Base-by-base conservation (phyloP, 2,113 vertebrate genomes). In the Grantiella picta region DNA sequence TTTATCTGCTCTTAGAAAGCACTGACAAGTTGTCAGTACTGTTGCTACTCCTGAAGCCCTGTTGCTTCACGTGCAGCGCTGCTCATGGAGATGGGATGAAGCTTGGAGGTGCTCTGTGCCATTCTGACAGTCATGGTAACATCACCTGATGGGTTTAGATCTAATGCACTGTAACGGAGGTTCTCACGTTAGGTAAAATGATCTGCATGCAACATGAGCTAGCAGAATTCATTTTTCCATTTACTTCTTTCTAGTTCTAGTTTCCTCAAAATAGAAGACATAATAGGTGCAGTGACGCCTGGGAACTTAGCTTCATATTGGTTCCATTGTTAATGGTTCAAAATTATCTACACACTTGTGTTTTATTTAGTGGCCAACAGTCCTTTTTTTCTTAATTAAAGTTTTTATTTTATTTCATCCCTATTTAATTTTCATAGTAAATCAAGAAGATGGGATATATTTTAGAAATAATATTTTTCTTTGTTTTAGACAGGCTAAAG, bases 281-380 rank as follows among this genome's bases (percentile, higher is more conserved):
- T 35, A 24, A 50, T 36, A 68, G 36, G 24, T 77, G 6, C 29
- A n/a, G 28, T 53, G 3, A 4, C 45, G 44, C 49, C 47, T 92
- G 29, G 17, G 13, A 65, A 77, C 2, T 36, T 65, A 11, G 14
- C 19, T 78, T 80, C 23, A 45, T 72, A 92, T 72, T 44, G 80
- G 49, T 77, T 94, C 64, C 49, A 59, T 53, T 85, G 33, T 54
- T 95, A 53, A 52, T 85, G 60, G 36, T 54, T 97, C 50, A 79
- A 60, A 70, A 95, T 94, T 71, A 81, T 63, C 85, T 75, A 44
- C 11, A 38, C 15, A 29, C 4, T 86, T 92, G 36, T 80, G 36
- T 76, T 94, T 77, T 89, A 79, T 95, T 97, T 94, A 96, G 88
- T 79, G 45, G 31, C 40, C 77, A 96, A 94, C 78, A 96, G 86